phyloP scores from a whole-genome alignment of 2,797 vertebrate genomes.

The Eulemur rubriventer region DNA sequence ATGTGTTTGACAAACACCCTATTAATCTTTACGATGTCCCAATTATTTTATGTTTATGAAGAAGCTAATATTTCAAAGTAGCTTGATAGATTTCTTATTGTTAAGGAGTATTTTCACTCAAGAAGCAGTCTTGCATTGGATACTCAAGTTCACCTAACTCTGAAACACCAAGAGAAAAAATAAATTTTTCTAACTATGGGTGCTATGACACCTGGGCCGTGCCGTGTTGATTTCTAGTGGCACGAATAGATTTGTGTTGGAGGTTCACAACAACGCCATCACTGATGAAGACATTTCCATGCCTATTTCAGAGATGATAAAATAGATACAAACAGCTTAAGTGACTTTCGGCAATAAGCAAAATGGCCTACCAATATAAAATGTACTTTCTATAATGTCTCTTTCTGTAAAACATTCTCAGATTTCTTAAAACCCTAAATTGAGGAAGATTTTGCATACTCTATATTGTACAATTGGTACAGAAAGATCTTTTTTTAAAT shows the following conservation, averaged over 20 bases:
- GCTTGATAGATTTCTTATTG: neutral
- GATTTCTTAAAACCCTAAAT: neutral
- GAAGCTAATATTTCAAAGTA: slow-evolving; percentile 25
- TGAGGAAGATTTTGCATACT: neutral
- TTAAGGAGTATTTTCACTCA: neutral
- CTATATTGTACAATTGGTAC: neutral
- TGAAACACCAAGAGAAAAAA: neutral
- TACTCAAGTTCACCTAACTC: neutral
- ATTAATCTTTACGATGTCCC: neutral
- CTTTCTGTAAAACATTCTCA: neutral
- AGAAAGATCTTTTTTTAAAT: neutral
- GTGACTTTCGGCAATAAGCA: neutral
- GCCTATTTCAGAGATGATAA: neutral
- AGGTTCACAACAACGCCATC: neutral
- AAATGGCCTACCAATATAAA: neutral
- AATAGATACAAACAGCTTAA: neutral
- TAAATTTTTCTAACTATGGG: neutral
- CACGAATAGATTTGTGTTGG: neutral
- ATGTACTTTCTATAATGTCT: neutral
- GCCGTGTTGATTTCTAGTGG: neutral
- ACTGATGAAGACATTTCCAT: neutral
- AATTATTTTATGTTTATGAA: slow-evolving; percentile 25
- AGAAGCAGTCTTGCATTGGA: neutral
- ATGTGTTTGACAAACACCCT: neutral
- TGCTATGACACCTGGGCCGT: neutral